Conservation (phyloP, 2,888 invertebrate genomes). For the Drosophila fungiperda region DNA sequence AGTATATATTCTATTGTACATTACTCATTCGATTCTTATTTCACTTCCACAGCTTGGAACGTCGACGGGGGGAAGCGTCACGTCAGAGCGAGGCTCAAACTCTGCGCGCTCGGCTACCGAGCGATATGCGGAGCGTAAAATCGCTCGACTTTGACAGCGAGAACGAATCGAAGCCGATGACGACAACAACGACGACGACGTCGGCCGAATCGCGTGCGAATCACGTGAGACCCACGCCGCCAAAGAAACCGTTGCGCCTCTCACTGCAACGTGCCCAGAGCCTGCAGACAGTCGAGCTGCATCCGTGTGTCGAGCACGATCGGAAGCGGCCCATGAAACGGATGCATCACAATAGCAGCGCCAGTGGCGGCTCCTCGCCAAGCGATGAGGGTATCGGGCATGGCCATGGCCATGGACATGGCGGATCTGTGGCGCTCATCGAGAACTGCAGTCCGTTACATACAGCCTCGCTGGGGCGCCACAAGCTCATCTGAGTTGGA, state of each 20-base stretch:
- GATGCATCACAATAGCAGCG: slow-evolving; percentile 77
- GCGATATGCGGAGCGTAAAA: slow-evolving; percentile 87
- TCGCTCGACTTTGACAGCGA: slow-evolving; percentile 93
- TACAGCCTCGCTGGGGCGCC: slow-evolving; percentile 83
- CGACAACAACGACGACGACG: slow-evolving; percentile 26
- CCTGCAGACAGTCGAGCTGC: slow-evolving; percentile 89
- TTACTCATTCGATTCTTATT: not conserved
- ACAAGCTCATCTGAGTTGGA: slow-evolving; percentile 81
- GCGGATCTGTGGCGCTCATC: slow-evolving; percentile 53
- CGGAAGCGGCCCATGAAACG: slow-evolving; percentile 84
- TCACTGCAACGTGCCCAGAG: slow-evolving; percentile 94
- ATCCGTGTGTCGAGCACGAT: slow-evolving; percentile 78
- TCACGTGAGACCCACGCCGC: slow-evolving; percentile 90
- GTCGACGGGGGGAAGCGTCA: slow-evolving; percentile 75
- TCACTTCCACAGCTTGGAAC: slow-evolving; percentile 66
- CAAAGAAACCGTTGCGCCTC: slow-evolving; percentile 93
- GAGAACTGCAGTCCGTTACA: slow-evolving; percentile 82
- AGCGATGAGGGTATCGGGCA: slow-evolving; percentile 52
- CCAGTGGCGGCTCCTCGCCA: slow-evolving; percentile 52
- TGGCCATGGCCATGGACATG: not conserved
- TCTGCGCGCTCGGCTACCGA: slow-evolving; percentile 69
- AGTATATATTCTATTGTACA: not conserved
- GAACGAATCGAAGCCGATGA: slow-evolving; percentile 84
- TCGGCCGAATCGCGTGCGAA: slow-evolving; percentile 71
- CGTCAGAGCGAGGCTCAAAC: slow-evolving; percentile 71